Evolutionary conservation across 1,140 invertebrate species (phyloP).

Genomic region (Probaryconus sp.): DNA sequence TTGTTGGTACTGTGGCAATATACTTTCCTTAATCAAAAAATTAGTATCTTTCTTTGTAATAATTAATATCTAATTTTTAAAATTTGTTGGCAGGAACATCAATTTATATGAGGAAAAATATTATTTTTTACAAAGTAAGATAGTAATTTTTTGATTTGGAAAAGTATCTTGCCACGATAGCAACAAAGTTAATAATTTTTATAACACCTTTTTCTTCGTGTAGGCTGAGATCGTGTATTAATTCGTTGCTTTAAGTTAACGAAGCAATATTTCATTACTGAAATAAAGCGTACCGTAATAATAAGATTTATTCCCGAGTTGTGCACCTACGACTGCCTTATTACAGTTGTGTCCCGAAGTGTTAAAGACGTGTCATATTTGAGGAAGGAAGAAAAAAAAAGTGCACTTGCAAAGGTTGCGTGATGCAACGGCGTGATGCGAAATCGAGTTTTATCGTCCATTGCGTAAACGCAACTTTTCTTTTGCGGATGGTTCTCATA

Average conservation of each 20-base stretch:
- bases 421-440: conserved; percentile 30
- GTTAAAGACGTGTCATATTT: conserved; percentile 39
- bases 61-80: too few species aligned
- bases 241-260: conserved; percentile 21
- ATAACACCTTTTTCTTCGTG: too few species aligned
- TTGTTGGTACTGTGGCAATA: too few species aligned
- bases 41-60: too few species aligned
- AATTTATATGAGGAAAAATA: too few species aligned
- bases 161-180: too few species aligned
- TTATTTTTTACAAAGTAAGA: too few species aligned
- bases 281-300: conserved; percentile 23
- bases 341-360: conserved; percentile 31
- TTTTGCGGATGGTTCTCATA: conserved; percentile 45
- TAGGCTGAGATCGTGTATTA: too few species aligned
- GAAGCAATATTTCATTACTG: conserved; percentile 32
- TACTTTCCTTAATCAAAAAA: too few species aligned
- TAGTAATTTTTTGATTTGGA: too few species aligned
- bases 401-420: neutral
- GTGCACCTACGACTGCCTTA: conserved; percentile 24
- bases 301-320: conserved; percentile 30
- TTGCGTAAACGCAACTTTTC: conserved; percentile 47
- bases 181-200: too few species aligned
- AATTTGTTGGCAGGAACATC: too few species aligned
- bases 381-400: conserved; percentile 29
- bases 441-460: conserved; percentile 51